These are phyloP conservation scores for Caloenas nicobarica DNA, from an alignment of 2,113 vertebrate species.

Conservation along the genomic window DNA sequence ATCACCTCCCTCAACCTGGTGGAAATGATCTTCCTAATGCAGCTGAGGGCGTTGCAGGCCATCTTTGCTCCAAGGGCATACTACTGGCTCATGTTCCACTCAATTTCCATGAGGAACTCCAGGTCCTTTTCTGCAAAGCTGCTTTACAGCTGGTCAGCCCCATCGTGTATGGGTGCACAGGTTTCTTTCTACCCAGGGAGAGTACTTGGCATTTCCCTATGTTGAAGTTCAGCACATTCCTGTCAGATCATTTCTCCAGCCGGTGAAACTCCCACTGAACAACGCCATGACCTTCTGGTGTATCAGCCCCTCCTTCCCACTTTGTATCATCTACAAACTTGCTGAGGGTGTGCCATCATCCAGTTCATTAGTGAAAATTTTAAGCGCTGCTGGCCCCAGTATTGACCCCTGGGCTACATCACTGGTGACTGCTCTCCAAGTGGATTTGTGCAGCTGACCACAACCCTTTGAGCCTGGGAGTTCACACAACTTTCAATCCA, in stretches of 20 bases:
- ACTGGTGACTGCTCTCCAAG: neutral
- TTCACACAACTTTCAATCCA: neutral
- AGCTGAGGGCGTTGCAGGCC: neutral
- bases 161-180: neutral
- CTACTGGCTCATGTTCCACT: neutral
- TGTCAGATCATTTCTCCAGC: neutral
- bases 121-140: neutral
- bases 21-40: neutral
- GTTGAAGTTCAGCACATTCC: neutral
- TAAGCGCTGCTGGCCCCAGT: neutral
- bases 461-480: neutral
- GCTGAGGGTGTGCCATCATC: neutral
- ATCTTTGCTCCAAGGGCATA: neutral
- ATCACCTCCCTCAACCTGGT: no score
- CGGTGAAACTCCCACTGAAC: neutral
- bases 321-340: neutral
- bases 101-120: neutral
- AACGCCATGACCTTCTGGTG: neutral
- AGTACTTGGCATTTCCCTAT: neutral
- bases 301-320: neutral
- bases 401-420: neutral
- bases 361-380: neutral
- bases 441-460: neutral
- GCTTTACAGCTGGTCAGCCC: neutral
- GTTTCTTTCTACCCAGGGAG: neutral